Evolutionary conservation across 2,113 vertebrate genomes (phyloP), one percentile per base, ranked within the genome.

Genomic region (Anas platyrhynchos): DNA sequence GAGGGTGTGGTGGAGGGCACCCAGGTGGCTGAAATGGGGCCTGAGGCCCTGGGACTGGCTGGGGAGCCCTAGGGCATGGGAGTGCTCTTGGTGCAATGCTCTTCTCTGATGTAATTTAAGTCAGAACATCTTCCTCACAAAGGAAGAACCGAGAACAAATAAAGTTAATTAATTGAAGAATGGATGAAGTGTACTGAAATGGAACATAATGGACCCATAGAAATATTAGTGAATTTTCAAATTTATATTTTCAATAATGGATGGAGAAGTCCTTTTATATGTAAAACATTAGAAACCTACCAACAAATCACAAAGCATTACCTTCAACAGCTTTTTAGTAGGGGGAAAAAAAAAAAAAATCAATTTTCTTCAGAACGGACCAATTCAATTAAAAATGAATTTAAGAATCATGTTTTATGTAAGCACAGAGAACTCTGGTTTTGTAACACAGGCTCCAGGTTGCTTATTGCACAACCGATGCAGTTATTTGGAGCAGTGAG

Each of bases 41-140:
- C 43, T 23, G 16, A 25, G 50, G 50, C 50, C 50, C 50, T 25
- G 50, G 50, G 50, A 25, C 20, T 14, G 7, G 20, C 13, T 4
- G 2, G 4, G 6, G 9, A 55, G 20, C 16, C 16, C 21, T 0
- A 1, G 6, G 18, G 31, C 2, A 7, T 76, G 15, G 9, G 32
- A 52, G 16, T 9, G 27, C 29, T 26, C 43, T 79, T 26, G 18
- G 18, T 29, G 4, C 5, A 14, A 14, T 15, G 13, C 43, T 5
- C 8, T 29, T 73, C 3, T 52, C 32, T 52, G 63, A 44, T 32
- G 13, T n/a, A 7, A 17, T 85, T 68, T 80, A 73, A 80, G 63
- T 56, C 11, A 61, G 11, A 80, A 83, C 73, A 50, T 7, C 10
- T 89, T 66, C 17, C 50, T 54, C 41, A 55, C 12, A 59, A 41